These are phyloP conservation scores for Malthinus seriepunctatus DNA, from an alignment of 2,888 invertebrate species.

Conservation along the genomic window DNA sequence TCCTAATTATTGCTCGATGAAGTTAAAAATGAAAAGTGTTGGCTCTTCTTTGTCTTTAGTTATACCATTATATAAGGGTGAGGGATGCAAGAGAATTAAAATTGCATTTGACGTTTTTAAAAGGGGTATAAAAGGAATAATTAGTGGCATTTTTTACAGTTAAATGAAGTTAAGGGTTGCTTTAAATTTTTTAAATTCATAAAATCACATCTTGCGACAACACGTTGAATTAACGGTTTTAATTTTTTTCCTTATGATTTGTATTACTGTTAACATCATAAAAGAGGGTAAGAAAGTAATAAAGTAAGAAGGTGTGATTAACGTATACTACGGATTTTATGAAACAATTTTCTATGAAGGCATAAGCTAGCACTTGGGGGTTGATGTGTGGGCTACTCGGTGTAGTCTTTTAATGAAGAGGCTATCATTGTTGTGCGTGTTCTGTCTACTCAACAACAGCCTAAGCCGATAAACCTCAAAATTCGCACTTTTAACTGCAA, in stretches of 20 bases:
- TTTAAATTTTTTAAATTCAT: too few relatives aligned
- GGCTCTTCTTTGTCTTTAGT: slow-evolving; percentile 39
- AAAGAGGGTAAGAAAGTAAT: slow-evolving; percentile 16
- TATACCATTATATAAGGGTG: slow-evolving; percentile 36
- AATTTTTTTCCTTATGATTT: not conserved
- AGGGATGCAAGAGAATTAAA: slow-evolving; percentile 38
- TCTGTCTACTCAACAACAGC: slow-evolving; percentile 20
- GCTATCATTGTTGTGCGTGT: slow-evolving; percentile 34
- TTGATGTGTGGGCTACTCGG: slow-evolving; percentile 17
- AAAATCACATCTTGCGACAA: too few relatives aligned
- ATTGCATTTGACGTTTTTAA: slow-evolving; percentile 45
- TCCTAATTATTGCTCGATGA: slow-evolving; percentile 50
- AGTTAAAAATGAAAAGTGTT: slow-evolving; percentile 51
- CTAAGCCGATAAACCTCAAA: too few relatives aligned
- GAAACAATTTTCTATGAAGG: slow-evolving; percentile 14
- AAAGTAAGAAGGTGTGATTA: slow-evolving; percentile 17
- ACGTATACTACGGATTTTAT: slow-evolving; percentile 19
- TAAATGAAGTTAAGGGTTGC: slow-evolving; percentile 4
- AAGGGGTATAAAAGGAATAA: slow-evolving; percentile 49
- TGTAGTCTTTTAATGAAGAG: slow-evolving; percentile 26
- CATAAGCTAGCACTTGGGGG: slow-evolving; percentile 15
- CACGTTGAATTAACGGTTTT: not conserved
- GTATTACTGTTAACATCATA: too few relatives aligned
- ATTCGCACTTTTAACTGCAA: too few relatives aligned
- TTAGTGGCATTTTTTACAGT: slow-evolving; percentile 48